Evolutionary conservation across 2,888 invertebrate genomes (phyloP).

Genomic region (Aricia artaxerxes): DNA sequence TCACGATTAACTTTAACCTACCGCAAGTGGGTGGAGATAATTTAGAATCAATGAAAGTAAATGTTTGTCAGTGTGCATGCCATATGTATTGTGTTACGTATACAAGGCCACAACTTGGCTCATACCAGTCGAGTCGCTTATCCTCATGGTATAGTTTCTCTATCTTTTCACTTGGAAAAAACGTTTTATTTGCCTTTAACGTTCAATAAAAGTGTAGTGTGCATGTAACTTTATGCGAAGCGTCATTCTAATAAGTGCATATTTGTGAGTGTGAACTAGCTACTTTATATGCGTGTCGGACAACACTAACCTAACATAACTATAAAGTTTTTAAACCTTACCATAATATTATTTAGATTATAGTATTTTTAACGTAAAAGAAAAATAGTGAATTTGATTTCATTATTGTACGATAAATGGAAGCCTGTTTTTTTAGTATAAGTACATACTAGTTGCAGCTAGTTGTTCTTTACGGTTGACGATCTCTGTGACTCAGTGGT

Average conservation of each 20-base stretch:
- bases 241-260: not conserved
- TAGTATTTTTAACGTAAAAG: too few species aligned
- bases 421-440: too few species aligned
- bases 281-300: slow-evolving; percentile 1
- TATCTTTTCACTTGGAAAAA: not conserved
- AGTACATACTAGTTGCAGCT: too few species aligned
- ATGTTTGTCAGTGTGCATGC: not conserved
- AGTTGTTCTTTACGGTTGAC: too few species aligned
- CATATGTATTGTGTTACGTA: not conserved
- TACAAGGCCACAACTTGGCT: not conserved
- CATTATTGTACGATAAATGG: too few species aligned
- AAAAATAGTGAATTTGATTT: too few species aligned
- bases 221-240: not conserved
- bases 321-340: too few species aligned
- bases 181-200: not conserved
- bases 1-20: not conserved
- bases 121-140: not conserved
- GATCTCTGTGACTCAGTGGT: too few species aligned
- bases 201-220: not conserved
- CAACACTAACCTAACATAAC: not conserved
- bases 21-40: not conserved
- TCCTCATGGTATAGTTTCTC: not conserved
- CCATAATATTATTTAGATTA: too few species aligned
- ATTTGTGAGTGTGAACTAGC: not conserved
- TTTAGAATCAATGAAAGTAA: not conserved